Evolutionary conservation across 2,113 vertebrate genomes (phyloP).

Genomic region (Gnathonemus echidnorhynchus): DNA sequence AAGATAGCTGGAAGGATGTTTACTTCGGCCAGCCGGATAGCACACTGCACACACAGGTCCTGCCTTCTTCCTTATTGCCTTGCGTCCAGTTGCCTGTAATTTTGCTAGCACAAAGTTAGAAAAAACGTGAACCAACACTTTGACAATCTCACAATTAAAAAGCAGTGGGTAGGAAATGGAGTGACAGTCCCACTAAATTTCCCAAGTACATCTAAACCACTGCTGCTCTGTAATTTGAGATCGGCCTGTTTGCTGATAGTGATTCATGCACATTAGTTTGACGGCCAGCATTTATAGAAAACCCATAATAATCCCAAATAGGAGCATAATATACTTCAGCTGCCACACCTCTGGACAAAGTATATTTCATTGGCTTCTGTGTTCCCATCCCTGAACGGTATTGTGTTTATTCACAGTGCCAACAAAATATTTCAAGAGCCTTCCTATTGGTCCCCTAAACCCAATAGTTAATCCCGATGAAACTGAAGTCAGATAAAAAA

Average conservation of each 20-base stretch:
- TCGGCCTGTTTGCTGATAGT: not conserved
- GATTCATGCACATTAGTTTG: not conserved
- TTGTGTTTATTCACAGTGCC: not conserved
- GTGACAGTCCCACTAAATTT: not conserved
- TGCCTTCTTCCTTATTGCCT: not conserved
- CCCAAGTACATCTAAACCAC: not conserved
- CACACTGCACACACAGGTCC: not conserved
- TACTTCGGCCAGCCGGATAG: not conserved
- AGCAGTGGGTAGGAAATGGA: not conserved
- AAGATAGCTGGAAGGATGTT: not conserved
- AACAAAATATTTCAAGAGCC: not conserved
- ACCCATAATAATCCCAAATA: not conserved
- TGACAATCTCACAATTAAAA: not conserved
- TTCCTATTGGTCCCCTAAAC: not conserved
- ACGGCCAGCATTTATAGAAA: not conserved
- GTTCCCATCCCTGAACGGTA: not conserved
- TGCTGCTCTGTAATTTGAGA: not conserved
- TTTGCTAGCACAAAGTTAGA: not conserved
- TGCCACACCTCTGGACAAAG: not conserved
- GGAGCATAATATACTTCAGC: not conserved
- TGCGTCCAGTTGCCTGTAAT: not conserved
- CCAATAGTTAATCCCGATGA: not conserved
- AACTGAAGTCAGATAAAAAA: not conserved
- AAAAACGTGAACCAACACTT: not conserved
- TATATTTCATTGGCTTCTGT: not conserved